Base-by-base conservation (phyloP, 2,797 vertebrate genomes). In the Manis crassicaudata region DNA sequence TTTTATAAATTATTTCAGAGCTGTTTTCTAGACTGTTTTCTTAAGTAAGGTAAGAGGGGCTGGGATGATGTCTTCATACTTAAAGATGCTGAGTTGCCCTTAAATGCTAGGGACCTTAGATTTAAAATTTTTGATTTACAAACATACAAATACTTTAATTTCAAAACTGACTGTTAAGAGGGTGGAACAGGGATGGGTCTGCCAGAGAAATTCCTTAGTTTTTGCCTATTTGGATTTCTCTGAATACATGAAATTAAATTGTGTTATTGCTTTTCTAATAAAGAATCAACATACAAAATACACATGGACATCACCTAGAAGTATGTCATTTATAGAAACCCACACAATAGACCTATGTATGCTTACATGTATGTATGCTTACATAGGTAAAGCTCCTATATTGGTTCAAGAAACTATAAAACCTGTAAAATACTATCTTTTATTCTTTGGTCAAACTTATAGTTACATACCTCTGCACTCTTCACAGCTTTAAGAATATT, bases 401-500 rank as follows among this genome's bases (percentile, higher is more conserved):
- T 23, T 68, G 29, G 70, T 6, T 85, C 1, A 67, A 40, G 17
- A 81, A 75, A 77, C 81, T 4, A 75, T 35, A 92, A 90, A 77
- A 67, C 20, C 21, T 62, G 20, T 62, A 82, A 77, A 77, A 83
- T 43, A 43, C 3, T 54, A 52, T 17, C 54, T 27, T 77, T 79
- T 72, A 73, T 54, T 82, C 27, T 97, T 96, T 96, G 88, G 94
- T 96, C 96, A 92, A 98, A 98, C 77, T 97, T 97, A 83, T 88
- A 76, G 87, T 97, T 93, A 97, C 98, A 98, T 98, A 99, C 99
- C 99, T 99, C 99, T n/a, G 99, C 99, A 97, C 98, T 99, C 98
- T 99, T 99, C 98, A 99, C 98, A 96, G 99, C 99, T 98, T 99
- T 99, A 98, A 99, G 98, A 95, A 99, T 99, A 98, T 99, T 99